Percentiles rank a stretch among this genome's conserved stretches.
Evolutionary conservation across 1,140 invertebrate genomes (phyloP).

Genomic region (Meloidogyne hapla): DNA sequence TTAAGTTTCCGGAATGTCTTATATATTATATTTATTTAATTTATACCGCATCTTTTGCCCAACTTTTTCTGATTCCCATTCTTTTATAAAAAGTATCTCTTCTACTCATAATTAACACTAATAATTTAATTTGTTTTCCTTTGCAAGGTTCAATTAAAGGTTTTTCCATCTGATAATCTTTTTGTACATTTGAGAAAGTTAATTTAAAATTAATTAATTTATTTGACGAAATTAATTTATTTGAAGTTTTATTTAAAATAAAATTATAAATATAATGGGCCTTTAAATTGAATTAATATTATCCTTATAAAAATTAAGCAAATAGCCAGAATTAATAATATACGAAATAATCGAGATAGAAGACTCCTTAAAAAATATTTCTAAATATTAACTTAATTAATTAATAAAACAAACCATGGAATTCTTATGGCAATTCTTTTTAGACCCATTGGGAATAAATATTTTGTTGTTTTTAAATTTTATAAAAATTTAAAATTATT

Average conservation of each 20-base stretch:
- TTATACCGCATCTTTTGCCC: constrained; percentile 17
- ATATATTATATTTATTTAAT: not conserved
- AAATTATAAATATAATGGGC: not conserved
- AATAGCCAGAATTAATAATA: not conserved
- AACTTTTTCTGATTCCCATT: constrained; percentile 19
- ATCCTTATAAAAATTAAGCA: not conserved
- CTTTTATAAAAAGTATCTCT: constrained; percentile 12
- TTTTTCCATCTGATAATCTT: not conserved
- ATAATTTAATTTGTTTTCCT: constrained; percentile 18
- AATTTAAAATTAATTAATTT: not conserved
- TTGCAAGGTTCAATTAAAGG: not conserved
- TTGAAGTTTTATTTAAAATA: not conserved
- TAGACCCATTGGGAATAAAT: not conserved
- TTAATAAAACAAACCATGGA: not conserved
- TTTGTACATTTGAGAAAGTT: constrained; percentile 1
- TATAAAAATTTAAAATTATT: no score
- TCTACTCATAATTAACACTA: constrained; percentile 22
- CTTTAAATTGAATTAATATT: not conserved
- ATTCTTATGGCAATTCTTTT: not conserved
- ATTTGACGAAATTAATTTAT: not conserved
- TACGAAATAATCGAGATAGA: not conserved
- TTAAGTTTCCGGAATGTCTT: not conserved
- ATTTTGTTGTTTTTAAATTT: no score
- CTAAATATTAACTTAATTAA: no score
- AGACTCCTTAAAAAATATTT: not conserved